A percentile compares a stretch with the other conserved stretches of the same genome.
phyloP scores from a whole-genome alignment of 2,113 vertebrate genomes.

The Australoheros scitulus region DNA sequence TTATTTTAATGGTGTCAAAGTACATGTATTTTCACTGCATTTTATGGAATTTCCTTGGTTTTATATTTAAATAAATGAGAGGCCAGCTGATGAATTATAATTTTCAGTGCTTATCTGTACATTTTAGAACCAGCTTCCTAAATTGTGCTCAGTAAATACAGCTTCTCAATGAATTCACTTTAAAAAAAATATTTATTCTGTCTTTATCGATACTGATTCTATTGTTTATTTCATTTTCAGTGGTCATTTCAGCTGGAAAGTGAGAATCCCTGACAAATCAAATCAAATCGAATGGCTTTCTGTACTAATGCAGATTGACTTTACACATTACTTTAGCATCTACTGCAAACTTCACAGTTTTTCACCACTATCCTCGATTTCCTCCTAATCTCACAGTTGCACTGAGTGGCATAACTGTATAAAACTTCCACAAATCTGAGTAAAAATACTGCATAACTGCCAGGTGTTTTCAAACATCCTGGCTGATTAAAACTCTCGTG shows the following conservation, averaged over 20 bases:
- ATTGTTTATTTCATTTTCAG: not conserved
- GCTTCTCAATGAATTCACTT: no score
- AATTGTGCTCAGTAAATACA: no score
- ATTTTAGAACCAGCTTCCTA: not conserved
- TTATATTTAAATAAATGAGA: not conserved
- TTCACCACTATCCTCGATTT: not conserved
- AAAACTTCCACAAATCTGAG: not conserved
- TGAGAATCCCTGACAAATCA: no score
- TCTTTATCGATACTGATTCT: rapidly evolving
- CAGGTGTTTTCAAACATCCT: not conserved
- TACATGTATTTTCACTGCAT: not conserved
- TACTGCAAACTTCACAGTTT: not conserved
- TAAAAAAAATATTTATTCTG: not conserved
- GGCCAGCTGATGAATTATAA: not conserved
- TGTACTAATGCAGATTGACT: no score
- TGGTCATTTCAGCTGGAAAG: no score
- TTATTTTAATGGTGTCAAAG: not conserved
- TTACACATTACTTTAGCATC: not conserved
- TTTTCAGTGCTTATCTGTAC: not conserved
- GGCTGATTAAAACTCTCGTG: not conserved
- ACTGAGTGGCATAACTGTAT: not conserved
- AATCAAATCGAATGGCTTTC: not conserved
- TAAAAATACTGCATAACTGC: not conserved
- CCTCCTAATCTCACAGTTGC: not conserved
- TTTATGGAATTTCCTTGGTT: not conserved